A percentile compares a stretch with the other conserved stretches of the same genome.
Conservation (phyloP, 2,888 invertebrate species). For the Pseudeuparius sepicola region DNA sequence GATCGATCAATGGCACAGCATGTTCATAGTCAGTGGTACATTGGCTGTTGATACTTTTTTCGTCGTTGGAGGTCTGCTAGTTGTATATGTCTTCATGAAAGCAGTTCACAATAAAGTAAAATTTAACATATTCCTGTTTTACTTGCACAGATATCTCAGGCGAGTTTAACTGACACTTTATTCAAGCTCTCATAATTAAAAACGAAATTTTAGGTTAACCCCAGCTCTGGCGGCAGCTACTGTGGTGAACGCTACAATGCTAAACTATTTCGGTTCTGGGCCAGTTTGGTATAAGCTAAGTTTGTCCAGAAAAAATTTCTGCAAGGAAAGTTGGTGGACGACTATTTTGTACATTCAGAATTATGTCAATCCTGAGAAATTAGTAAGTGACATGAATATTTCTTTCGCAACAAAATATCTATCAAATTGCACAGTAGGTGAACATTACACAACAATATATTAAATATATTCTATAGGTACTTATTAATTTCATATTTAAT, state of each 20-base stretch:
- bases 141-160: too few relatives aligned
- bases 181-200: too few relatives aligned
- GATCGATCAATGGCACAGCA: too few relatives aligned
- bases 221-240: constrained; percentile 42
- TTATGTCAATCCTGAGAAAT: constrained; percentile 23
- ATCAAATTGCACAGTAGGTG: too few relatives aligned
- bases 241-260: constrained; percentile 38
- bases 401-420: too few relatives aligned
- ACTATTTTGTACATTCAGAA: constrained; percentile 29
- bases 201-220: constrained; percentile 42
- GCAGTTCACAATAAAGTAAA: constrained; percentile 15
- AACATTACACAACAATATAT: too few relatives aligned
- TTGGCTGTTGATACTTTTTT: constrained; percentile 26
- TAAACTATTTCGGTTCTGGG: constrained; percentile 41
- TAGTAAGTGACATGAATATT: too few relatives aligned
- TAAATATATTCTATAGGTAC: too few relatives aligned
- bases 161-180: too few relatives aligned
- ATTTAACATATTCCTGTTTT: constrained; percentile 23
- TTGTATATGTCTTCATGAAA: constrained; percentile 23
- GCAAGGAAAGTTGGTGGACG: constrained; percentile 30
- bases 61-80: constrained; percentile 20
- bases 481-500: too few relatives aligned
- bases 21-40: too few relatives aligned
- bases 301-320: constrained; percentile 22
- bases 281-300: constrained; percentile 38